phyloP scores from a whole-genome alignment of 2,888 invertebrate genomes.

The Scaptomyza reducta region DNA sequence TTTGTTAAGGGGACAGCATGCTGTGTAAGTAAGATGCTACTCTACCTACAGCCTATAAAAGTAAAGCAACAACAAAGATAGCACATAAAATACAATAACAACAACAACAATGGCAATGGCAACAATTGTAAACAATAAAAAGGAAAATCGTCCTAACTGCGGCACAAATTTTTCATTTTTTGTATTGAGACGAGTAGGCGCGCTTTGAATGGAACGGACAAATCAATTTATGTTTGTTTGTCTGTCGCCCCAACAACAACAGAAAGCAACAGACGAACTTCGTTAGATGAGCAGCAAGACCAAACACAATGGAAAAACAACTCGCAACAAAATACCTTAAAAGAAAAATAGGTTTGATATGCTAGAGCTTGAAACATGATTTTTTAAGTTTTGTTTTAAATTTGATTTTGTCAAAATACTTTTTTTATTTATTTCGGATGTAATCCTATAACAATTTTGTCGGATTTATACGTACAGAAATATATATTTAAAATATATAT shows the following conservation, averaged over 20 bases:
- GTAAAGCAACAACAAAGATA: slow-evolving; percentile 4
- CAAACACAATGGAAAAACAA: slow-evolving; percentile 30
- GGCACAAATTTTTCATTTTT: slow-evolving; percentile 76
- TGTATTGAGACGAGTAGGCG: slow-evolving; percentile 71
- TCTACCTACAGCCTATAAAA: slow-evolving; percentile 37
- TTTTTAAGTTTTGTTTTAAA: not conserved
- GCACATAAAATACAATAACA: slow-evolving; percentile 21
- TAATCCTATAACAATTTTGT: too few species aligned
- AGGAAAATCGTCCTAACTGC: slow-evolving; percentile 62
- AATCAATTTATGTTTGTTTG: slow-evolving; percentile 78
- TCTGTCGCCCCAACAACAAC: slow-evolving; percentile 22
- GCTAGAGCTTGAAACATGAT: not conserved
- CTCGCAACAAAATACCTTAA: slow-evolving; percentile 29
- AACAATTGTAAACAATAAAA: slow-evolving; percentile 72
- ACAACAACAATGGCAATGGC: slow-evolving; percentile 4
- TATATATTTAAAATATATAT: too few species aligned
- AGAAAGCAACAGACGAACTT: slow-evolving; percentile 58
- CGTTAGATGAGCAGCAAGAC: slow-evolving; percentile 48
- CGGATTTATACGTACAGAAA: not conserved
- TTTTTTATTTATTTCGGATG: not conserved
- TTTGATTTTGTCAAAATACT: not conserved
- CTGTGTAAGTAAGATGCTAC: slow-evolving; percentile 26
- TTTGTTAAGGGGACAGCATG: slow-evolving; percentile 38
- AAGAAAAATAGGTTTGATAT: not conserved
- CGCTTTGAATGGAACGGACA: slow-evolving; percentile 76